A percentile compares a stretch with the other conserved stretches of the same genome.
Evolutionary conservation across 2,113 vertebrate genomes (phyloP).

Genomic region (Rhinoptilus africanus): DNA sequence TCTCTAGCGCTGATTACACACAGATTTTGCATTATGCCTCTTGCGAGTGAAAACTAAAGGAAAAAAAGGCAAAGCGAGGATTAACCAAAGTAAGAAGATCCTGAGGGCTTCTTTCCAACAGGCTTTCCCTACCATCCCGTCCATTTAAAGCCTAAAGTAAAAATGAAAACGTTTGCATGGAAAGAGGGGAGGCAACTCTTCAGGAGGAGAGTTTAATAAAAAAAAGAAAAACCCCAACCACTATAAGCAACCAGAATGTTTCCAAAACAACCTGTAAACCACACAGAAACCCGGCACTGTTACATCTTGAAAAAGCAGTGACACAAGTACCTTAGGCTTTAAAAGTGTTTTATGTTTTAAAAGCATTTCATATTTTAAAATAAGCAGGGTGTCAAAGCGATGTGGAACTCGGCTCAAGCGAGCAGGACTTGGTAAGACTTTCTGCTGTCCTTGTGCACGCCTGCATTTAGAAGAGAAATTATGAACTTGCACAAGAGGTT

Average conservation of each 20-base stretch:
- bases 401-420: background rate
- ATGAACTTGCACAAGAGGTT: background rate
- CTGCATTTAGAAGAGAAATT: background rate
- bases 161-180: background rate
- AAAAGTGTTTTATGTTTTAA: background rate
- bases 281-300: background rate
- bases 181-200: background rate
- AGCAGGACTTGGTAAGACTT: background rate
- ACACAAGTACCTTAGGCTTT: background rate
- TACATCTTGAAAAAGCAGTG: background rate
- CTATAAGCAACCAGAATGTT: background rate
- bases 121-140: background rate
- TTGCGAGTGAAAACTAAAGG: background rate
- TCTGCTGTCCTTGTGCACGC: background rate
- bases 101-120: background rate
- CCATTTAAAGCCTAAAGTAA: background rate
- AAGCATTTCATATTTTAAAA: background rate
- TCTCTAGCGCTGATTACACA: constrained; percentile 2
- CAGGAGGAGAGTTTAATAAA: background rate
- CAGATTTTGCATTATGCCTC: constrained; percentile 1
- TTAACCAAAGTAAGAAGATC: constrained; percentile 19
- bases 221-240: accelerated
- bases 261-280: constrained; percentile 37
- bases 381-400: background rate
- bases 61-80: background rate